Evolutionary conservation across 2,888 invertebrate species (phyloP), one percentile per base, ranked within the genome.

Genomic region (Vesta saturnalis): DNA sequence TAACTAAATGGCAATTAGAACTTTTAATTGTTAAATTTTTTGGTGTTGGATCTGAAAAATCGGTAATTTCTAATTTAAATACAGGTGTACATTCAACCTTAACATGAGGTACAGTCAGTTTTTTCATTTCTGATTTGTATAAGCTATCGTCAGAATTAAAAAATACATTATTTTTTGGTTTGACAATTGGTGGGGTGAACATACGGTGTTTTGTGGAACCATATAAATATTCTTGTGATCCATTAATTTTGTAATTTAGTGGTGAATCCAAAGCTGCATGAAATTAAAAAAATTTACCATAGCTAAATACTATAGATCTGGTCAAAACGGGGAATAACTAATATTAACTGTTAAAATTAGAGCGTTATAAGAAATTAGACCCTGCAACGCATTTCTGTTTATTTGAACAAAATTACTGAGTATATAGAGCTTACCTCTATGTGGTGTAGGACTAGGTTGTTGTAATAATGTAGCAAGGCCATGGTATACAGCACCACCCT

Each of bases 401-500:
- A n/a, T 54, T 8, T 21, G 21, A 18, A 6, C 12, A 54, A 21
- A 54, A 21, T 5, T 18, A 19, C n/a, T 21, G 21, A 22, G 22
- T 21, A 6, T 6, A 14, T 4, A 14, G 16, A 30, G 18, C 85
- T 84, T 85, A 92, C 92, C 92, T 88, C 92, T 87, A 78, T 89
- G 89, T 83, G 91, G 91, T 71, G 91, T 89, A 61, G 95, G 95
- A 77, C 94, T 94, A 10, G 97, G 97, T 82, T 97, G 96, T 76
- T 94, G 95, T 58, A 98, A 86, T 68, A 97, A 87, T 14, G 96
- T 95, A 14, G 97, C 97, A 63, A 99, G 87, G 21, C 99, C 99
- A 85, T 99, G 98, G 82, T 95, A 94, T 78, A 97, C 93, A 58
- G 99, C 99, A 58, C 97, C 99, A 83, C 98, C 97, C 84, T 99